phyloP scores from a whole-genome alignment of 2,888 invertebrate genomes.

The Trissolcus japonicus region DNA sequence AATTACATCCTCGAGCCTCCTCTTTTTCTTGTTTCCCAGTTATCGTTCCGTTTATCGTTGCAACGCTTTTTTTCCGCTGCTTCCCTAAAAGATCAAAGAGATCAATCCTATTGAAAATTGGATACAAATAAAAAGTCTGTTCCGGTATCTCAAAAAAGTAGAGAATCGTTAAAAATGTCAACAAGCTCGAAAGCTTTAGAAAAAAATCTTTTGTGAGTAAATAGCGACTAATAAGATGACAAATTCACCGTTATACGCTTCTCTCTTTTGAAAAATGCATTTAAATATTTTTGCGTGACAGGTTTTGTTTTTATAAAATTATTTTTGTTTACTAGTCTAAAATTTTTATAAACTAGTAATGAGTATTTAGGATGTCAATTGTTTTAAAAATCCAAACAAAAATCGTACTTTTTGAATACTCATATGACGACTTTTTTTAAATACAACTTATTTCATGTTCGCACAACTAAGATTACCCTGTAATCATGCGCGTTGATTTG shows the following conservation, averaged over 20 bases:
- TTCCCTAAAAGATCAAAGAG: slow-evolving; percentile 7
- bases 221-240: slow-evolving; percentile 35
- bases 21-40: slow-evolving; percentile 6
- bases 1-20: slow-evolving; percentile 21
- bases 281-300: too few relatives aligned
- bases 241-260: slow-evolving; percentile 23
- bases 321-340: too few relatives aligned
- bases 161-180: too few relatives aligned
- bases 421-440: not conserved
- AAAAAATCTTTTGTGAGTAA: slow-evolving; percentile 25
- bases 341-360: too few relatives aligned
- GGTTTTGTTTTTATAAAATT: too few relatives aligned
- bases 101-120: slow-evolving; percentile 24
- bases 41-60: not conserved
- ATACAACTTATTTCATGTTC: not conserved
- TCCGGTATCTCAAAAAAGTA: too few relatives aligned
- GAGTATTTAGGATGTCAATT: too few relatives aligned
- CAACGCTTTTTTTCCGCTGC: not conserved
- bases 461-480: not conserved
- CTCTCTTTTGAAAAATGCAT: slow-evolving; percentile 14
- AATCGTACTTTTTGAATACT: not conserved
- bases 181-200: not conserved
- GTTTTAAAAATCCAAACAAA: too few relatives aligned
- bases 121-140: not conserved
- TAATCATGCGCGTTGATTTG: slow-evolving; percentile 30